Conservation (phyloP, 1,140 invertebrate genomes). For the Zaprionus africanus region DNA sequence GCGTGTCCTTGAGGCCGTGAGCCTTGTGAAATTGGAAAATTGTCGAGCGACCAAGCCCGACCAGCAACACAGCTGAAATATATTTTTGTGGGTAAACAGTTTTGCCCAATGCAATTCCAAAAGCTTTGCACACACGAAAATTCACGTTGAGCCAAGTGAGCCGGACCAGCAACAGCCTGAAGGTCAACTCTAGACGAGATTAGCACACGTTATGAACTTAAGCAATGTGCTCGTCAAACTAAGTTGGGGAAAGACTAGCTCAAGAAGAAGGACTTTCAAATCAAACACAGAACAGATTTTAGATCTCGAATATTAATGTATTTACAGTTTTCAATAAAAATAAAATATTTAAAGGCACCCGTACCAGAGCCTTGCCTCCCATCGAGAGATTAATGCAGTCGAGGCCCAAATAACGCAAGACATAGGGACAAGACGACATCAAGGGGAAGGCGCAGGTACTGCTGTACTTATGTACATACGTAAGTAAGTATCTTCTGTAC, state of each 20-base stretch:
- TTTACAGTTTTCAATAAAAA: neutral
- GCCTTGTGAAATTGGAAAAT: constrained; percentile 68
- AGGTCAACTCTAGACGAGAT: constrained; percentile 9
- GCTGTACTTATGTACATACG: constrained; percentile 1
- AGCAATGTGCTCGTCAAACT: neutral
- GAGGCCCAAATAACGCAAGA: constrained; percentile 5
- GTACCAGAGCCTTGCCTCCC: neutral
- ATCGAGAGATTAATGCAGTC: constrained; percentile 5
- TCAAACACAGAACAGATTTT: neutral
- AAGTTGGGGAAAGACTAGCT: neutral
- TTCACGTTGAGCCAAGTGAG: neutral
- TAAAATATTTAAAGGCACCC: neutral
- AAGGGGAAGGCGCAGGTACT: neutral
- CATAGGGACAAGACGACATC: neutral
- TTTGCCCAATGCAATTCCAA: constrained; percentile 8
- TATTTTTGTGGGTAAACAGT: constrained; percentile 8
- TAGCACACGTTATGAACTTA: neutral
- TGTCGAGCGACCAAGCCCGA: constrained; percentile 44
- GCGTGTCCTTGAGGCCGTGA: constrained; percentile 51
- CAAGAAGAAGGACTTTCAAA: too few relatives aligned
- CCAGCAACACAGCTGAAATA: constrained; percentile 20
- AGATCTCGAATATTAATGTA: neutral
- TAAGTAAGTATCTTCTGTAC: constrained; percentile 7
- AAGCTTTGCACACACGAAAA: neutral
- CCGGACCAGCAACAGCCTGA: neutral